phyloP scores from a whole-genome alignment of 2,888 invertebrate genomes.

The Acronicta psi region DNA sequence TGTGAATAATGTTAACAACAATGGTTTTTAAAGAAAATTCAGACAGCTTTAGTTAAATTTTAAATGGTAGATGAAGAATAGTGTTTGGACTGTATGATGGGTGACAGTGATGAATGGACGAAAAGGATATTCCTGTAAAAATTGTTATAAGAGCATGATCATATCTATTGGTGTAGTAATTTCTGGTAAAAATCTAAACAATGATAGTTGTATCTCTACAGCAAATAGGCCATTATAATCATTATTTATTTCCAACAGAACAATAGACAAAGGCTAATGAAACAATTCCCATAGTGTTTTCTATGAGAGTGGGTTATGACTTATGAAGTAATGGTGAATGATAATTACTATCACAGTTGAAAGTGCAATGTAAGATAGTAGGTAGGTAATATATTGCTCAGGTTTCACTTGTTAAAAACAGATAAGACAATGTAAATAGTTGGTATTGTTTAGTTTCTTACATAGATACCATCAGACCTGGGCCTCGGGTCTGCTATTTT shows the following conservation, averaged over 20 bases:
- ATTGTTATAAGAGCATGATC: no score
- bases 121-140: no score
- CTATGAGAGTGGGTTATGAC: slow-evolving; percentile 27
- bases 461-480: no score
- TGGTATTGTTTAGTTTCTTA: slow-evolving; percentile 3
- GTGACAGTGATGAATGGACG: no score
- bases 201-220: not conserved
- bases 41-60: no score
- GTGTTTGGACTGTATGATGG: no score
- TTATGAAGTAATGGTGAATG: slow-evolving; percentile 25
- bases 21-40: no score
- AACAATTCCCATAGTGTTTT: slow-evolving; percentile 50
- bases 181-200: no score
- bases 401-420: slow-evolving; percentile 33
- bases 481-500: no score
- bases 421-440: slow-evolving; percentile 18
- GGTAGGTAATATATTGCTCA: slow-evolving; percentile 44
- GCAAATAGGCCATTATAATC: not conserved
- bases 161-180: no score
- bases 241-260: slow-evolving; percentile 16
- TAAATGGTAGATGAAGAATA: no score
- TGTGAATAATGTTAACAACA: no score
- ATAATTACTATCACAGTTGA: slow-evolving; percentile 24
- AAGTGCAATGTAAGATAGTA: slow-evolving; percentile 18
- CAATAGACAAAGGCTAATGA: slow-evolving; percentile 36